phyloP scores from a whole-genome alignment of 1,140 invertebrate genomes.

The Mactra quadrangularis region DNA sequence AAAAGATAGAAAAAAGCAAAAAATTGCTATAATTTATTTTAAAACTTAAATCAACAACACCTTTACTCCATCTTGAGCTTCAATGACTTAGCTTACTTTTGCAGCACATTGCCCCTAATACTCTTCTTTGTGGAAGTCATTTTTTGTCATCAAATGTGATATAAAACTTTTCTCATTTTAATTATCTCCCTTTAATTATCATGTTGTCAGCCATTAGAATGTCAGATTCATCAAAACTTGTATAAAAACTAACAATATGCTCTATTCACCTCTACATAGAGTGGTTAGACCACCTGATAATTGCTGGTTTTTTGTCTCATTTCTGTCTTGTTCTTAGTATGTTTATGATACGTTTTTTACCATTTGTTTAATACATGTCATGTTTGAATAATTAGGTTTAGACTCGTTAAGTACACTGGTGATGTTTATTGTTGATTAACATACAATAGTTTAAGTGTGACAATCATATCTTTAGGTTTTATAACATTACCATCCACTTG shows the following conservation, averaged over 20 bases:
- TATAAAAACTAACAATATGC: constrained; percentile 7
- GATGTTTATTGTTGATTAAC: constrained; percentile 6
- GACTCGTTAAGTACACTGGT: background rate
- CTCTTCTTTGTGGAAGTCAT: too few relatives aligned
- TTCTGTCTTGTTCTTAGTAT: constrained; percentile 31
- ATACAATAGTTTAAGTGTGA: too few relatives aligned
- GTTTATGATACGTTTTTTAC: constrained; percentile 11
- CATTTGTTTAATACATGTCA: constrained; percentile 42
- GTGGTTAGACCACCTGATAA: constrained; percentile 32
- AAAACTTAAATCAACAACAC: too few relatives aligned
- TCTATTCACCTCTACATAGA: constrained; percentile 16
- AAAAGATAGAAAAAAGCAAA: too few relatives aligned
- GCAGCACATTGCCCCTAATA: too few relatives aligned
- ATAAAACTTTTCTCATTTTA: background rate
- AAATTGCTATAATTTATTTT: too few relatives aligned
- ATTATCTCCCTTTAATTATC: constrained; percentile 20
- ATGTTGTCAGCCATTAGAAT: constrained; percentile 9
- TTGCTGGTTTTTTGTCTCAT: constrained; percentile 14
- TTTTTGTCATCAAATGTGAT: constrained; percentile 1
- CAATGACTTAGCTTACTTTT: too few relatives aligned
- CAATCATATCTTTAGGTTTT: too few relatives aligned
- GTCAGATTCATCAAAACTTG: constrained; percentile 4
- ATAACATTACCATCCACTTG: too few relatives aligned
- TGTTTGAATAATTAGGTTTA: background rate
- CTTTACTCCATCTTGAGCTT: too few relatives aligned